phyloP scores from a whole-genome alignment of 2,797 vertebrate genomes.

The Mycteria americana region DNA sequence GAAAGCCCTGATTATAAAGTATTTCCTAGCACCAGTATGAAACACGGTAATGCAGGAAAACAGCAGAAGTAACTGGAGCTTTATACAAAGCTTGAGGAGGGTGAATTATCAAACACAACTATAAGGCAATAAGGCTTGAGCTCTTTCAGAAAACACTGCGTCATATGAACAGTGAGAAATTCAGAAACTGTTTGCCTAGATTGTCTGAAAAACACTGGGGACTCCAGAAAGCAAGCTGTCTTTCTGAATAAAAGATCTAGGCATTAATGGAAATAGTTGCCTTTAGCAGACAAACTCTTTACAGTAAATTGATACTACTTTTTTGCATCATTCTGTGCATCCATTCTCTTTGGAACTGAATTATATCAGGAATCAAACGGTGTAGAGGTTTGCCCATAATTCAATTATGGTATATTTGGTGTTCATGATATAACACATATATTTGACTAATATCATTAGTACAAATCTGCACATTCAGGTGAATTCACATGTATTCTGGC shows the following conservation, averaged over 20 bases:
- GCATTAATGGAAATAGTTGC: not conserved
- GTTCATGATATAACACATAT: not conserved
- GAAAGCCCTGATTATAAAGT: not conserved
- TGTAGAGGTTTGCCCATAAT: not conserved
- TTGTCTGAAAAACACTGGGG: not conserved
- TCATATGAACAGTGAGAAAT: not conserved
- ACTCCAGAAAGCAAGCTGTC: not conserved
- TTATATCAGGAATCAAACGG: not conserved
- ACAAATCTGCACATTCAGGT: not conserved
- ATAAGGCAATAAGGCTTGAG: not conserved
- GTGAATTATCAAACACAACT: not conserved
- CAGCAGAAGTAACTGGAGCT: not conserved
- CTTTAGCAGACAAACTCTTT: not conserved
- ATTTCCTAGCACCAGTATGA: not conserved
- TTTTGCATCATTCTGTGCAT: not conserved
- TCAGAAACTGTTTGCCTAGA: not conserved
- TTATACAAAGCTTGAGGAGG: not conserved
- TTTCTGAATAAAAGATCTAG: slow-evolving; percentile 10
- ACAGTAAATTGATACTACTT: not conserved
- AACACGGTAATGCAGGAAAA: not conserved
- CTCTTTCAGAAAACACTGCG: not conserved
- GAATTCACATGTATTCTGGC: not conserved
- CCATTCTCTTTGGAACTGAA: not conserved
- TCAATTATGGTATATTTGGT: not conserved
- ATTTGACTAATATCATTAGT: not conserved